Evolutionary conservation across 2,113 vertebrate species (phyloP), one percentile per base, ranked within the genome.

Genomic region (Setophaga petechia): DNA sequence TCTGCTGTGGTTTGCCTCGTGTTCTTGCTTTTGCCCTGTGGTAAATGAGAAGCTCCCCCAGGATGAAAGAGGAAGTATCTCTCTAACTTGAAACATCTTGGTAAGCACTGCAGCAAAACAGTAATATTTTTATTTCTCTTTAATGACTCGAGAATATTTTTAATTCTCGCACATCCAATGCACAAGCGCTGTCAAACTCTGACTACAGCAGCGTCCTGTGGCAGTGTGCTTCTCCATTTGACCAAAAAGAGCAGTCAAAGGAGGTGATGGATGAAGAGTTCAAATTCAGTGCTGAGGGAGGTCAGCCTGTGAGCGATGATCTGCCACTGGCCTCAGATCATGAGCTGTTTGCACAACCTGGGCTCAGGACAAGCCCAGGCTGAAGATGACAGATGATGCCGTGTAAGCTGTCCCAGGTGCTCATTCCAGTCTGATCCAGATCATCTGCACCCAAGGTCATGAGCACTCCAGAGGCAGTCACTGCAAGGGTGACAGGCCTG

Each of bases 301-400:
- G 54, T 65, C 76, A 68, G 52, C 7, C 73, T 84, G 55, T 95
- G 94, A 96, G 84, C 62, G 90, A 94, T 90, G 88, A 74, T 65
- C 94, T 87, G 91, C 86, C 94, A 54, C 69, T 78, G 77, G 69
- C 73, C 93, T 93, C 80, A 41, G 83, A 93, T 84, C 95, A 96
- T 86, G 95, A 94, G 87, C 75, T 86, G 91, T 88, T 96, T 94
- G 92, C 74, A 59, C 63, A 86, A 72, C 79, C 63, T 20, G 33
- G 65, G 69, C 85, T 90, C 52, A 6, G 76, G 90, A 91, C 87
- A 80, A 77, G 51, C 55, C 72, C 77, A 47, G 93, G 59, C 76
- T 0, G 1, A 75, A 46, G 73, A 75, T 76, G 90, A 94, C 65
- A 49, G 73, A 87, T 90, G 88, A 75, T 92, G 88, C 78, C 47